Percentiles rank a stretch among this genome's conserved stretches.
phyloP scores from a whole-genome alignment of 2,797 vertebrate genomes.

The Pseudochirops cupreus region DNA sequence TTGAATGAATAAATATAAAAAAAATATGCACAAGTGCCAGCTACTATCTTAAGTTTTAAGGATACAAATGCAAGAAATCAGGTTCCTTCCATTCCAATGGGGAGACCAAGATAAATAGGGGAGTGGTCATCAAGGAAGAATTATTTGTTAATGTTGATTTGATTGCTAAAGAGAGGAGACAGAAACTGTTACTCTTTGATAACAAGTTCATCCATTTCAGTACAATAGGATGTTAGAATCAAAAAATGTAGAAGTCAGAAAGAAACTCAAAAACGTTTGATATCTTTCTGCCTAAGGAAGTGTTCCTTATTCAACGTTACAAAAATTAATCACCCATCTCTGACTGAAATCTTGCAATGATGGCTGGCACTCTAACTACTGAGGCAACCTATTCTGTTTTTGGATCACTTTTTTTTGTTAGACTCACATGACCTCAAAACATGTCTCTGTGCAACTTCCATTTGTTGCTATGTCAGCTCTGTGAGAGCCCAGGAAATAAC shows the following conservation, averaged over 20 bases:
- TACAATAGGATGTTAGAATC: neutral
- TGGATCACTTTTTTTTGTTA: neutral
- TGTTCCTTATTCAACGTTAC: neutral
- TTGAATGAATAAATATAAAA: neutral
- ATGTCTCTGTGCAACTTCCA: too few relatives aligned
- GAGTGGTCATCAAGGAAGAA: neutral
- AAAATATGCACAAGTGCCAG: too few relatives aligned
- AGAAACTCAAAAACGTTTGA: too few relatives aligned
- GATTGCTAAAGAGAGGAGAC: neutral
- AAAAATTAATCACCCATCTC: neutral
- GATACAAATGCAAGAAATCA: neutral
- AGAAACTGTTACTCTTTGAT: too few relatives aligned
- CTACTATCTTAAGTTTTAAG: neutral
- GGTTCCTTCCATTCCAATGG: neutral
- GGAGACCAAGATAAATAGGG: neutral
- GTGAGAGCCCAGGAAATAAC: neutral
- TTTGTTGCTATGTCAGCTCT: too few relatives aligned
- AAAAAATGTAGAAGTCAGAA: neutral
- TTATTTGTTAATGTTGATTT: neutral
- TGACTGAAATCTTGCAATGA: neutral
- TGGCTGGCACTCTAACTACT: neutral
- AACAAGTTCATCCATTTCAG: too few relatives aligned
- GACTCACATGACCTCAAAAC: too few relatives aligned
- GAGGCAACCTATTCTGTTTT: neutral
- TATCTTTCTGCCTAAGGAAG: neutral